A percentile compares a stretch with the other conserved stretches of the same genome.
phyloP scores from a whole-genome alignment of 2,888 invertebrate genomes.

The Rhingia campestris region DNA sequence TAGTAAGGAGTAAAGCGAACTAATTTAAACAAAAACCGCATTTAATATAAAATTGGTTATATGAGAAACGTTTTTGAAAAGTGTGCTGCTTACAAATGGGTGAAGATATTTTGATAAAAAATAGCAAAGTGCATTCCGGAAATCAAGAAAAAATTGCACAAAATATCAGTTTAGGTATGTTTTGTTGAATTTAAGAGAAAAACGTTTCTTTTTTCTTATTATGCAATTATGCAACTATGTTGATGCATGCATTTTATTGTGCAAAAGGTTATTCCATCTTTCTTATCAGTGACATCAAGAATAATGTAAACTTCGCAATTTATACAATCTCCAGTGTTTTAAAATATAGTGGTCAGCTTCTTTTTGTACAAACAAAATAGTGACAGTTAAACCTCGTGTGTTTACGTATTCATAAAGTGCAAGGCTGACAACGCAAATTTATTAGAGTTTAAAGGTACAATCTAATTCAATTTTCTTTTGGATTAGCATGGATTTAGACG shows the following conservation, averaged over 20 bases:
- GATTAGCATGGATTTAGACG: too few species aligned
- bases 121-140: slow-evolving; percentile 45
- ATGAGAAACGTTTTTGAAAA: too few species aligned
- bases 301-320: background rate
- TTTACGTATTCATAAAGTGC: background rate
- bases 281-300: background rate
- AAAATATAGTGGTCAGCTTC: too few species aligned
- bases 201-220: background rate
- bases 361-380: too few species aligned
- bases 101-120: slow-evolving; percentile 51
- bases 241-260: background rate
- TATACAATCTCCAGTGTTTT: background rate
- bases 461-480: too few species aligned
- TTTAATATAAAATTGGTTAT: too few species aligned
- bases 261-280: background rate
- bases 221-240: background rate
- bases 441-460: too few species aligned
- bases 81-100: slow-evolving; percentile 29
- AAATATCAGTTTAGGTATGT: slow-evolving; percentile 6
- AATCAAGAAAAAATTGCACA: slow-evolving; percentile 13
- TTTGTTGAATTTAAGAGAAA: background rate
- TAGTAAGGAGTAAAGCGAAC: too few species aligned
- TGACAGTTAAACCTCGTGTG: background rate
- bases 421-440: too few species aligned
- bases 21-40: too few species aligned